Percentiles rank a stretch among this genome's conserved stretches.
These are phyloP conservation scores for Pitangus sulphuratus DNA, from an alignment of 2,797 vertebrate species.

Conservation along the genomic window DNA sequence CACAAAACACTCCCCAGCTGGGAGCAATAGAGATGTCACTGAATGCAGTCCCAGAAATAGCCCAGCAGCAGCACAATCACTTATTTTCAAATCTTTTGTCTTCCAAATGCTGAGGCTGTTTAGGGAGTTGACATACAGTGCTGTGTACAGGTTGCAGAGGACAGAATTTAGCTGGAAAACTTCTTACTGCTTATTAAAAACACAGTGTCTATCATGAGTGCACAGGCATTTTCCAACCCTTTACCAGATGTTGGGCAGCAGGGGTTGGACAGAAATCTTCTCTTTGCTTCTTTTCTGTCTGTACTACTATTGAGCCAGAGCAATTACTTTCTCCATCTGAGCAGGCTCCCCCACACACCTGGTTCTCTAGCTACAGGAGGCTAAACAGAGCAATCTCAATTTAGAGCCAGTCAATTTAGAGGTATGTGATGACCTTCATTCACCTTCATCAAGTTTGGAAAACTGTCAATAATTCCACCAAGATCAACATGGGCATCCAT, in stretches of 20 bases:
- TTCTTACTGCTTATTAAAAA: constrained; percentile 32
- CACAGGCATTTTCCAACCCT: neutral
- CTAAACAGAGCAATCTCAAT: neutral
- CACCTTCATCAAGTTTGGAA: neutral
- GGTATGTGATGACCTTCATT: neutral
- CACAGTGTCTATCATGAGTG: neutral
- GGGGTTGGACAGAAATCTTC: neutral
- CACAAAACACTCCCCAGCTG: neutral
- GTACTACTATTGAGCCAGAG: neutral
- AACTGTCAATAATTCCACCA: neutral
- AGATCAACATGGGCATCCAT: neutral
- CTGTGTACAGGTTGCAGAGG: neutral
- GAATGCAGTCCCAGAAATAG: neutral
- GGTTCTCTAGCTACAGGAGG: neutral
- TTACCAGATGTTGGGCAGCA: constrained; percentile 29
- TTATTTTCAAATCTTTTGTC: neutral
- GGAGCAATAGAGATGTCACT: neutral
- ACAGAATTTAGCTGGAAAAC: constrained; percentile 21
- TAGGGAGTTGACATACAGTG: neutral
- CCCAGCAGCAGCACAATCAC: neutral
- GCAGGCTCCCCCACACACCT: neutral
- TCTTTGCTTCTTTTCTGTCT: neutral
- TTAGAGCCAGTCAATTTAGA: neutral
- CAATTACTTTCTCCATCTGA: neutral
- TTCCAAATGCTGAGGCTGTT: neutral